A percentile compares a stretch with the other conserved stretches of the same genome.
Evolutionary conservation across 2,113 vertebrate genomes (phyloP).

Genomic region (Burhinus oedicnemus): DNA sequence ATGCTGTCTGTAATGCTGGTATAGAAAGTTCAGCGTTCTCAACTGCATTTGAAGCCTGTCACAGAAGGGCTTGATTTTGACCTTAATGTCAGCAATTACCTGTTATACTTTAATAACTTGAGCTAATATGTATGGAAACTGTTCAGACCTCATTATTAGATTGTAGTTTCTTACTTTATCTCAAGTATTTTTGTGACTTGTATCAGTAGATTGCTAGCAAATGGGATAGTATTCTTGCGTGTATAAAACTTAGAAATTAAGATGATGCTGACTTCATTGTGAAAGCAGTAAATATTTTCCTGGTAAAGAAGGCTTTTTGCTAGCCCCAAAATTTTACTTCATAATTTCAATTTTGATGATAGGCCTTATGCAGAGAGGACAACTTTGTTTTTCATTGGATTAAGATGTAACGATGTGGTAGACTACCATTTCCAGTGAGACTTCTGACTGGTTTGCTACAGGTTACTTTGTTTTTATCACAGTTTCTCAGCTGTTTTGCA

Average conservation of each 20-base stretch:
- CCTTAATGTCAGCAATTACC: background rate
- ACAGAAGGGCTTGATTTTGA: background rate
- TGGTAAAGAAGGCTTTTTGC: background rate
- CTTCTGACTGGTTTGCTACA: background rate
- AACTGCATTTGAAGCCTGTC: background rate
- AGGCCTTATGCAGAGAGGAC: background rate
- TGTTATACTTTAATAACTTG: background rate
- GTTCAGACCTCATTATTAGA: background rate
- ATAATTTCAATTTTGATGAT: background rate
- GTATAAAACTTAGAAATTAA: background rate
- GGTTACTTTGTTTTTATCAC: background rate
- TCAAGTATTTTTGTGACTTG: background rate
- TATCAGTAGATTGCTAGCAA: background rate
- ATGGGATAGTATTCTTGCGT: background rate
- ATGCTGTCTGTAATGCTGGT: background rate
- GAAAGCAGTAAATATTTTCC: background rate
- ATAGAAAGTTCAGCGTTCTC: background rate
- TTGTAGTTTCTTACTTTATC: background rate
- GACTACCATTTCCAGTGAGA: background rate
- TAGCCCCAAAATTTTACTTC: background rate
- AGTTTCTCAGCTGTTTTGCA: background rate
- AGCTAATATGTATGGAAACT: background rate
- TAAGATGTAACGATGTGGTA: background rate
- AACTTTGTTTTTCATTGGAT: background rate
- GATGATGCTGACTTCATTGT: background rate